Percentiles rank a stretch among this genome's conserved stretches.
These are phyloP conservation scores for Arctia plantaginis DNA, from an alignment of 2,888 invertebrate genomes.

Conservation along the genomic window DNA sequence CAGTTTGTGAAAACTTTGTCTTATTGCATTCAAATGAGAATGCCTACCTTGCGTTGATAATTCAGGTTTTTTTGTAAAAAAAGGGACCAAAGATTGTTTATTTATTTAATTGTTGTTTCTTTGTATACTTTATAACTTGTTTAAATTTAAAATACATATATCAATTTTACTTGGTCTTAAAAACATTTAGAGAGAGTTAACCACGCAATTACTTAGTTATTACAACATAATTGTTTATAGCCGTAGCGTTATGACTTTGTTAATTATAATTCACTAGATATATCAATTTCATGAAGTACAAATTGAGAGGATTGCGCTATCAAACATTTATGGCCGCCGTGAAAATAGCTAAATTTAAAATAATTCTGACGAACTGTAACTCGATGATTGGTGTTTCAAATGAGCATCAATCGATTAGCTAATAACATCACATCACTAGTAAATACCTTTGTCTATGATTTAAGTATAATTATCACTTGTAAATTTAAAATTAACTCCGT, in stretches of 20 bases:
- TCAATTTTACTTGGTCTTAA: conserved; percentile 36
- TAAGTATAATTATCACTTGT: not conserved
- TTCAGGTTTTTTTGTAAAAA: conserved; percentile 70
- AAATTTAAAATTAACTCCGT: not conserved
- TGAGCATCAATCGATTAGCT: conserved; percentile 39
- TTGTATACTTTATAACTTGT: conserved; percentile 4
- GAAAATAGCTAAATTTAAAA: conserved; percentile 32
- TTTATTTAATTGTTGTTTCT: conserved; percentile 36
- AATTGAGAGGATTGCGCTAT: conserved; percentile 23
- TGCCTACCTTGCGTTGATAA: conserved; percentile 52
- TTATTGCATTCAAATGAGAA: conserved; percentile 80
- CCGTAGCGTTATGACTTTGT: conserved; percentile 22
- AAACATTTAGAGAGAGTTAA: conserved; percentile 27
- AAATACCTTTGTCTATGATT: conserved; percentile 13
- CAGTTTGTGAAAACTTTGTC: conserved; percentile 83
- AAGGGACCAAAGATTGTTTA: conserved; percentile 49
- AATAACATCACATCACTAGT: conserved; percentile 22
- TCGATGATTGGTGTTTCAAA: conserved; percentile 44
- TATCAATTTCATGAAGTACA: conserved; percentile 17
- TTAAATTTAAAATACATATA: conserved; percentile 10
- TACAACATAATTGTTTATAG: conserved; percentile 23
- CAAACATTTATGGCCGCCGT: conserved; percentile 28
- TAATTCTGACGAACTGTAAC: conserved; percentile 36
- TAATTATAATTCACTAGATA: conserved; percentile 21
- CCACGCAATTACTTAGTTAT: conserved; percentile 24